A percentile compares a stretch with the other conserved stretches of the same genome.
These are phyloP conservation scores for Arothron firmamentum DNA, from an alignment of 2,113 vertebrate species.

Conservation along the genomic window DNA sequence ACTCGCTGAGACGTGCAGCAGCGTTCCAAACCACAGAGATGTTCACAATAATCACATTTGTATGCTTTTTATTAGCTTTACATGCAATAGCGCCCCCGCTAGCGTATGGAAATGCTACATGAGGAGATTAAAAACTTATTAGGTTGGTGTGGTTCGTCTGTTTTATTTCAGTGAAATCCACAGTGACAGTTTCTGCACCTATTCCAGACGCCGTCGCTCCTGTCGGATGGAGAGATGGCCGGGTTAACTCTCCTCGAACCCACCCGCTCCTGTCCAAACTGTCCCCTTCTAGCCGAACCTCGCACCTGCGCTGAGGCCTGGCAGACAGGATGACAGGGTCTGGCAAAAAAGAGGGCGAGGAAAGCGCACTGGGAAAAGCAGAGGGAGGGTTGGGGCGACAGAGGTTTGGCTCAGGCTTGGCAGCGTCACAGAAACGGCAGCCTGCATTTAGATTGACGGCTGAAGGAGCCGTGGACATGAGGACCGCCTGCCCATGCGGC, in stretches of 20 bases:
- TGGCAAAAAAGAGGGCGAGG: conserved; percentile 32
- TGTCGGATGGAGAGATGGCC: conserved; percentile 48
- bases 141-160: too few relatives aligned
- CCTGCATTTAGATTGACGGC: neutral
- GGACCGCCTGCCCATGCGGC: neutral
- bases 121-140: too few relatives aligned
- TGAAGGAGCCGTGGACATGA: neutral
- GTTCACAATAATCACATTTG: neutral
- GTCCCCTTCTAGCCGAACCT: conserved; percentile 55
- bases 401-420: neutral
- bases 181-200: too few relatives aligned
- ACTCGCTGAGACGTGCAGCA: neutral
- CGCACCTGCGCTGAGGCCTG: conserved; percentile 60
- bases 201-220: conserved; percentile 19
- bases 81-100: too few relatives aligned
- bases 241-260: conserved; percentile 62
- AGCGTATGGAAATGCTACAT: too few relatives aligned
- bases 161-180: too few relatives aligned
- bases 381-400: conserved; percentile 22
- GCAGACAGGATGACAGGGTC: conserved; percentile 18
- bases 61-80: too few relatives aligned
- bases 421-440: neutral
- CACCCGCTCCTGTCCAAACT: conserved; percentile 65
- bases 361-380: conserved; percentile 31
- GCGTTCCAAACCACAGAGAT: neutral